Evolutionary conservation across 2,113 vertebrate genomes (phyloP), one percentile per base, ranked within the genome.

Genomic region (Strix uralensis): DNA sequence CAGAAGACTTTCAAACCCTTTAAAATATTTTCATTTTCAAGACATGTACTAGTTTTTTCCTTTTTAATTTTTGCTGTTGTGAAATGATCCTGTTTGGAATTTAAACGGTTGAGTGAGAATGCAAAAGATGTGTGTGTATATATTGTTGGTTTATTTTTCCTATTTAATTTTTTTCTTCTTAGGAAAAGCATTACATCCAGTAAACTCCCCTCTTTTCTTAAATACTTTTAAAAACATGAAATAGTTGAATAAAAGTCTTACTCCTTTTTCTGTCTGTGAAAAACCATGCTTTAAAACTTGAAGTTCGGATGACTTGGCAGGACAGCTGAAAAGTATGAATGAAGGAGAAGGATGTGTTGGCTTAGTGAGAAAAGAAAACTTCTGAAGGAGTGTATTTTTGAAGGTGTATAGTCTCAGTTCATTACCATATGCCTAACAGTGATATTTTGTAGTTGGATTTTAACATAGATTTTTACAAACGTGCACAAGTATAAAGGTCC

Each of bases 71-170:
- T 90, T 74, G 11, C 15, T 82, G 82, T 93, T 61, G 11, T 7
- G 10, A 61, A 73, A 70, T 90, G n/a, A 61, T 10, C 9, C 26
- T 81, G 10, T 62, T 66, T 82, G 44, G 19, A 59, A 94, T 34
- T 63, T 19, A 46, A 78, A 32, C 0, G 0, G 6, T 30, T 88
- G 72, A 71, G 13, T 0, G 0, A 54, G 38, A 83, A 83, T 59
- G 5, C 4, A 81, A 77, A 90, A 90, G 36, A 8, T 3, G 0
- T 51, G 7, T 3, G 15, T 65, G 7, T n/a, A 10, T 47, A 18
- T 47, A 21, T 29, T 58, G 9, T 66, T 57, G 1, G 11, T 23
- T 80, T 59, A 46, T 57, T 75, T 86, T 79, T 71, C 16, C 6
- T 30, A 40, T 36, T 71, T 3, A 49, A 51, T 80, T 55, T 49